Evolutionary conservation across 2,888 invertebrate genomes (phyloP).

Genomic region (Acanthosoma haemorrhoidale): DNA sequence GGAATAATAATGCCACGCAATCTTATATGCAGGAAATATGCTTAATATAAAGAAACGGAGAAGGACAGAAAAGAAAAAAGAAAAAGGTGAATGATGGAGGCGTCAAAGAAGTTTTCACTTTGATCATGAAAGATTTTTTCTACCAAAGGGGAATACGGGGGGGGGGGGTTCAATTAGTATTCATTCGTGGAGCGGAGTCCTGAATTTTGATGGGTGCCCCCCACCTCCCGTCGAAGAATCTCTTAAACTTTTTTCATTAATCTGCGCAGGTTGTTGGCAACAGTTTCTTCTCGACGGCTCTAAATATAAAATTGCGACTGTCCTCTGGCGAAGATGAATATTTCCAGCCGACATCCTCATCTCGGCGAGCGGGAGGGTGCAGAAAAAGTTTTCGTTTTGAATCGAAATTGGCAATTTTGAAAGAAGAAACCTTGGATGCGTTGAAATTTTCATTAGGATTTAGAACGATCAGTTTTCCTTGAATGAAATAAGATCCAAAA

Average conservation of each 20-base stretch:
- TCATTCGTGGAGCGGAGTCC: constrained; percentile 34
- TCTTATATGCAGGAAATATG: constrained; percentile 38
- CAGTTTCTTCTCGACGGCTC: neutral
- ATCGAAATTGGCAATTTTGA: no score
- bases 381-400: neutral
- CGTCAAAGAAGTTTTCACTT: constrained; percentile 34
- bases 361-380: no score
- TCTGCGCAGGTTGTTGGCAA: constrained; percentile 30
- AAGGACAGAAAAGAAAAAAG: neutral
- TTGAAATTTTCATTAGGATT: no score
- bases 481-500: no score
- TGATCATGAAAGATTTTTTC: constrained; percentile 40
- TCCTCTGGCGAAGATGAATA: neutral
- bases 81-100: constrained; percentile 23
- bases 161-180: constrained; percentile 34
- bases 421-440: no score
- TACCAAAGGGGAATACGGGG: neutral
- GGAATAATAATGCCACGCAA: constrained; percentile 32
- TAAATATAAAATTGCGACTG: no score
- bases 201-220: constrained; percentile 36
- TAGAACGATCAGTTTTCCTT: no score
- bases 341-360: no score
- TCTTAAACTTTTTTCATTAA: constrained; percentile 39
- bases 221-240: constrained; percentile 21
- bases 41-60: constrained; percentile 32